phyloP scores from a whole-genome alignment of 2,888 invertebrate genomes.

The Netelia virgata region DNA sequence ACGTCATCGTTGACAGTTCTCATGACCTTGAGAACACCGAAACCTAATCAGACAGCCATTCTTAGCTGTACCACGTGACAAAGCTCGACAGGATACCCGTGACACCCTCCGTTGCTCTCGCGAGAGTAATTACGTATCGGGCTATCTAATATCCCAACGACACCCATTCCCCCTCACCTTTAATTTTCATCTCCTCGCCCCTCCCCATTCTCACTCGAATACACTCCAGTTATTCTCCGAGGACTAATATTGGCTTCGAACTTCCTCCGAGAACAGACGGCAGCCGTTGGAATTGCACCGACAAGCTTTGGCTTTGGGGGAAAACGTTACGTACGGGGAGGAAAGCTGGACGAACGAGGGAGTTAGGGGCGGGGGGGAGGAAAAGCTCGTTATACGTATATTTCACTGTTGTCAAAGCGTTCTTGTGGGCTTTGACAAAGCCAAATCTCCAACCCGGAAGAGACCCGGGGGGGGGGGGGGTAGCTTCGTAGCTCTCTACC shows the following conservation, averaged over 20 bases:
- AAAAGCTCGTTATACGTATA: conserved; percentile 9
- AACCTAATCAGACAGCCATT: too few relatives aligned
- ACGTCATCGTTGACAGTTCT: too few relatives aligned
- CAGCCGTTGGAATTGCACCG: conserved; percentile 34
- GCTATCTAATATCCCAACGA: not conserved
- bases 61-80: not conserved
- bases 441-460: conserved; percentile 35
- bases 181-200: conserved; percentile 6
- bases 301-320: conserved; percentile 1
- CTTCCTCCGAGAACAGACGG: conserved; percentile 15
- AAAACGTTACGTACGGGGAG: conserved; percentile 17
- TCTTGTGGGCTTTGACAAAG: conserved; percentile 42
- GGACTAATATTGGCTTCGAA: conserved; percentile 46
- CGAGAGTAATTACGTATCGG: not conserved
- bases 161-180: not conserved
- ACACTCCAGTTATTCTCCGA: conserved; percentile 5
- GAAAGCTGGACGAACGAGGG: conserved; percentile 5
- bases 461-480: too few relatives aligned
- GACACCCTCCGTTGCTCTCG: not conserved
- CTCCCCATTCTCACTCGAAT: not conserved
- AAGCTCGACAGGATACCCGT: not conserved
- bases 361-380: not conserved
- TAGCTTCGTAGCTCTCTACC: not conserved
- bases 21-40: too few relatives aligned
- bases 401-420: conserved; percentile 51